Evolutionary conservation across 2,888 invertebrate species (phyloP).

Genomic region (Stenodema calcarata): DNA sequence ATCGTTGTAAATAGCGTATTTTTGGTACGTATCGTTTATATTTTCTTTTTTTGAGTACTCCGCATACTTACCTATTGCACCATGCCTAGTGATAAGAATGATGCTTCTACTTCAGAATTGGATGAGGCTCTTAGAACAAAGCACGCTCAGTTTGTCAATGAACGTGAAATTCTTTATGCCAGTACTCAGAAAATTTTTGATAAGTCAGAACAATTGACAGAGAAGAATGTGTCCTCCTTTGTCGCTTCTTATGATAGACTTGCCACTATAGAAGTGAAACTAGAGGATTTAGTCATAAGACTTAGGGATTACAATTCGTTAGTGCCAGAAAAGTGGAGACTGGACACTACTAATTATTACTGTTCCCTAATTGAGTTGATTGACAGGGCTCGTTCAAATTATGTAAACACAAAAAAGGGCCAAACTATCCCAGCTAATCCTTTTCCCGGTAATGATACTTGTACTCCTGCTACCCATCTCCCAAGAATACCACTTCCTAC

Average conservation of each 20-base stretch:
- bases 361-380: too few species aligned
- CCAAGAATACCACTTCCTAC: too few species aligned
- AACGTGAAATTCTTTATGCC: not conserved
- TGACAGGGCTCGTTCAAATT: not conserved
- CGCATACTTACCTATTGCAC: too few species aligned
- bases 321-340: too few species aligned
- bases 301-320: not conserved
- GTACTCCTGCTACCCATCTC: not conserved
- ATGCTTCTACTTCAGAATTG: not conserved
- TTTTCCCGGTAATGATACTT: not conserved
- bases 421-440: not conserved
- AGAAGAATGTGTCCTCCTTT: not conserved
- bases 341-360: too few species aligned
- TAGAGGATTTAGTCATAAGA: not conserved
- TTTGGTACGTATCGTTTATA: not conserved
- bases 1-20: not conserved
- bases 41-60: not conserved
- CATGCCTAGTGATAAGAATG: not conserved
- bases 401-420: not conserved
- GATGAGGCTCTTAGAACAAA: not conserved
- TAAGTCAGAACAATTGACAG: not conserved
- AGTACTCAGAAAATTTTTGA: not conserved
- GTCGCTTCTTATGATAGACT: too few species aligned
- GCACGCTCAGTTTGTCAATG: not conserved
- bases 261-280: not conserved